Evolutionary conservation across 2,113 vertebrate genomes (phyloP), one percentile per base, ranked within the genome.

Genomic region (Perognathus longimembris): DNA sequence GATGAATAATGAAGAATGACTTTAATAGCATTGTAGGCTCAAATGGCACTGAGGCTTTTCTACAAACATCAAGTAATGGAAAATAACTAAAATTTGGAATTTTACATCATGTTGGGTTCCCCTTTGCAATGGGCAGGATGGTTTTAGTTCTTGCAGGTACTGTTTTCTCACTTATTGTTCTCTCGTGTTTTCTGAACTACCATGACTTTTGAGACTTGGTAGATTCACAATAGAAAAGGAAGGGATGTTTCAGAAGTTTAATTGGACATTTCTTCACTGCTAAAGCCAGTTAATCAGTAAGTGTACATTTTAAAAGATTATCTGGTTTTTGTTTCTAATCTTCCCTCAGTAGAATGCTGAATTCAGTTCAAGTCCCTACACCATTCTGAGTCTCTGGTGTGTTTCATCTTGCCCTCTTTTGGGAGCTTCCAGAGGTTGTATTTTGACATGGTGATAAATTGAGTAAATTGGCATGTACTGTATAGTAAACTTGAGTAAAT

Each of bases 261-360:
- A 77, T 77, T 77, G 67, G 54, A 34, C 45, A 61, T 2, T 74
- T 82, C 63, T 84, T 89, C 1, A 6, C 69, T 86, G 38, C 67
- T 80, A 17, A 77, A 32, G 40, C 85, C 57, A 74, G 42, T 94
- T 85, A 63, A 78, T 89, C 79, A 69, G 42, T 77, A 95, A 38
- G 84, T 75, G 67, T 34, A 28, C 24, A 42, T 57, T 91, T 93
- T 77, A 91, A 85, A 66, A 83, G 42, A 32, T 92, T 40, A 42
- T 84, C 50, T 63, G 74, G n/a, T 64, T 36, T 70, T 80, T 90
- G 40, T 63, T 80, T 83, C 45, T 84, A 21, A 80, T 81, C 73
- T 26, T 45, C 75, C 32, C 42, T 63, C 6, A 8, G 59, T 12
- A 32, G 73, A 71, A 30, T 50, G 30, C 50, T 88, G 82, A 74